A percentile compares a stretch with the other conserved stretches of the same genome.
Evolutionary conservation across 2,113 vertebrate genomes (phyloP).

Genomic region (Gila orcuttii): DNA sequence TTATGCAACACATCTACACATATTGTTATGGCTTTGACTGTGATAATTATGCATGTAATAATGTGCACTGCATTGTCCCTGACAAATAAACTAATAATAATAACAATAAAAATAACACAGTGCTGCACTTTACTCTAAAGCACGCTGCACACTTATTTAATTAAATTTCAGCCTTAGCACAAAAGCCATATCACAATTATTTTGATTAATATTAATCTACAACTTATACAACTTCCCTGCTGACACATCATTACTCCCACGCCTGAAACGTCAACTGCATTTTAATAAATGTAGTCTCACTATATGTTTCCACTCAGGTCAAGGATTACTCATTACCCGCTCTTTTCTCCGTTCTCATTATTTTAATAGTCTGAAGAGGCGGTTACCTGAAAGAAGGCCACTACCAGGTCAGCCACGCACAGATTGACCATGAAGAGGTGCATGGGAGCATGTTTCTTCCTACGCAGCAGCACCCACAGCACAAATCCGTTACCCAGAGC

Average conservation of each 20-base stretch:
- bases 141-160: background rate
- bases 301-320: background rate
- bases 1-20: too few relatives aligned
- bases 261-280: background rate
- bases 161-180: background rate
- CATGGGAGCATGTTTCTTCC: constrained; percentile 78
- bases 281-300: background rate
- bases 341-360: background rate
- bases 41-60: too few relatives aligned
- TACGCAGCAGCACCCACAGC: constrained; percentile 75
- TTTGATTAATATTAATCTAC: too few relatives aligned
- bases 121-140: background rate
- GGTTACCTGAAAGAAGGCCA: constrained; percentile 83
- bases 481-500: constrained; percentile 82
- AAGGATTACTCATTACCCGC: background rate
- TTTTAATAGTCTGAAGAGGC: background rate
- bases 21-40: too few relatives aligned
- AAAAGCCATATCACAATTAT: background rate
- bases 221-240: background rate
- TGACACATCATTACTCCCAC: background rate
- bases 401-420: constrained; percentile 85
- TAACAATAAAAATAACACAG: background rate
- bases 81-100: too few relatives aligned
- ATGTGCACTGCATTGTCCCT: too few relatives aligned
- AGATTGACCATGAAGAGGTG: constrained; percentile 87